Conservation (phyloP, 1,140 invertebrate species). For the Cherax quadricarinatus region DNA sequence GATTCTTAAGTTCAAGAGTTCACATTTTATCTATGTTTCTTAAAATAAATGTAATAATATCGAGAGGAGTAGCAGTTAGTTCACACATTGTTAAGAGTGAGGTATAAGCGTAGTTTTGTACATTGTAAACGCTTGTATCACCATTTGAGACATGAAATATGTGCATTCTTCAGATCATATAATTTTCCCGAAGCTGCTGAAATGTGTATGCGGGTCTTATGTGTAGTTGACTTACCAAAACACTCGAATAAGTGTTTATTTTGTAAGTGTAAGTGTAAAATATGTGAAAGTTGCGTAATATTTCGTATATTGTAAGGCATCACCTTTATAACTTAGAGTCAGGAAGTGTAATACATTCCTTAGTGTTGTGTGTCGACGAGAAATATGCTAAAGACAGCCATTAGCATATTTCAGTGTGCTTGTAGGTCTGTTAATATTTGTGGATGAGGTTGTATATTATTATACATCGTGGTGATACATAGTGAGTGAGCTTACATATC, state of each 20-base stretch:
- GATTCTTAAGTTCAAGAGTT: too few relatives aligned
- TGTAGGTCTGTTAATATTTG: constrained; percentile 6
- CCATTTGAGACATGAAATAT: background rate
- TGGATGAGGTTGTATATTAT: constrained; percentile 12
- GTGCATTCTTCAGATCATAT: background rate
- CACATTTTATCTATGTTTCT: too few relatives aligned
- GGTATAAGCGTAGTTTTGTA: background rate
- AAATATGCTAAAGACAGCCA: constrained; percentile 31
- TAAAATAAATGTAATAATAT: too few relatives aligned
- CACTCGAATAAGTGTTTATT: background rate
- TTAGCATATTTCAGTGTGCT: constrained; percentile 24
- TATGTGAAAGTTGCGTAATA: background rate
- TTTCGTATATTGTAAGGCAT: background rate
- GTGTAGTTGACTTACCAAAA: background rate
- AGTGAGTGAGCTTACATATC: background rate
- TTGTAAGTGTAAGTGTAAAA: background rate
- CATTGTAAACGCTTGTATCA: background rate
- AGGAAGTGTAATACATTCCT: too few relatives aligned
- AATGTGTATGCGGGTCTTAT: background rate
- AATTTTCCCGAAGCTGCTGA: background rate
- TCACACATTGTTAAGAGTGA: background rate
- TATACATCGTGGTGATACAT: background rate
- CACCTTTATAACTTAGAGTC: background rate
- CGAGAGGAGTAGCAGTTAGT: background rate
- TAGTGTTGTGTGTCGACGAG: background rate